Percentiles rank a stretch among this genome's conserved stretches.
phyloP scores from a whole-genome alignment of 2,113 vertebrate species.

The Globicephala melas region DNA sequence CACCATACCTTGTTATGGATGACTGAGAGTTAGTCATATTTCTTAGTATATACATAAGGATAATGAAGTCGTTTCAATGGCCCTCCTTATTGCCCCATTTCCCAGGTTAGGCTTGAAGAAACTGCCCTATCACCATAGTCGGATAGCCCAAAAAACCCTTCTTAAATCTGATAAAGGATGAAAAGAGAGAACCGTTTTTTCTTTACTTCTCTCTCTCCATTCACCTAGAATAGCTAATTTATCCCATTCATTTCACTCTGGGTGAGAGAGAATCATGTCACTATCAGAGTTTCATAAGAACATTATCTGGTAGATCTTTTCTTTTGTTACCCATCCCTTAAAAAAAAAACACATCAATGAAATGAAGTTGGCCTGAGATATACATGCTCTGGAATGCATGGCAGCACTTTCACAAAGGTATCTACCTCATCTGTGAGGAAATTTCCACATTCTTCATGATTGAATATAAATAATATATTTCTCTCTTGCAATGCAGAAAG shows the following conservation, averaged over 20 bases:
- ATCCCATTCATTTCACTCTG: background rate
- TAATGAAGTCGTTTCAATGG: background rate
- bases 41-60: background rate
- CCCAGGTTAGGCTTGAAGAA: background rate
- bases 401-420: background rate
- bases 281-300: background rate
- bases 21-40: background rate
- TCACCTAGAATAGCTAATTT: background rate
- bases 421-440: background rate
- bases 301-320: background rate
- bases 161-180: background rate
- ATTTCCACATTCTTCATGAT: background rate
- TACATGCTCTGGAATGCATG: background rate
- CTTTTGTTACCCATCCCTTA: background rate
- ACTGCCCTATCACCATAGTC: background rate
- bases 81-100: background rate
- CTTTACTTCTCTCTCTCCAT: background rate
- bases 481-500: slow-evolving; percentile 13
- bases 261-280: background rate
- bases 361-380: background rate
- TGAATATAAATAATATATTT: slow-evolving; percentile 1
- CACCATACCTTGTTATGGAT: background rate
- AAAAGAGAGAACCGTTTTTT: background rate
- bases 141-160: background rate
- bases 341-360: slow-evolving; percentile 20